Conservation (phyloP, 2,797 vertebrate species). For the Gobionotothen gibberifrons region DNA sequence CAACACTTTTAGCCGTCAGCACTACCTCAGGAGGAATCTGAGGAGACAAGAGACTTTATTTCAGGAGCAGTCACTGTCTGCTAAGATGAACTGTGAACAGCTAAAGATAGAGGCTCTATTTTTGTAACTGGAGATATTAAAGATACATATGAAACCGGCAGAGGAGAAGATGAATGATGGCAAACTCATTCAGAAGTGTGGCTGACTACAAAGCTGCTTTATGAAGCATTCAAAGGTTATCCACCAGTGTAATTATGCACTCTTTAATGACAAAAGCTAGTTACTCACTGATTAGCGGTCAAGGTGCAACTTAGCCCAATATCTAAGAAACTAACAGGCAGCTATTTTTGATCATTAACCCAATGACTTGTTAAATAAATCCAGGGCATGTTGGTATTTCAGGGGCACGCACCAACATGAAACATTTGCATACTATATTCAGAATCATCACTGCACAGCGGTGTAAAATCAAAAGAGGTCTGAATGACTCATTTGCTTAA, state of each 20-base stretch:
- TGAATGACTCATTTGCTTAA: constrained; percentile 54
- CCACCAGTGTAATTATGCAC: constrained; percentile 26
- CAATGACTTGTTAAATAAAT: constrained; percentile 30
- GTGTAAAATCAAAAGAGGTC: constrained; percentile 36
- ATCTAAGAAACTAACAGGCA: constrained; percentile 18
- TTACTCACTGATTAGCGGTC: constrained; percentile 31
- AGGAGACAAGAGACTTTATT: constrained; percentile 65
- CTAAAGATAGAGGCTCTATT: constrained; percentile 83
- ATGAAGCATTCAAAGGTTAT: constrained; percentile 55
- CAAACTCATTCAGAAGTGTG: constrained; percentile 48
- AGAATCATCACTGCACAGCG: constrained; percentile 1
- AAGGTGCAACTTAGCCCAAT: constrained; percentile 42
- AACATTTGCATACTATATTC: constrained; percentile 13
- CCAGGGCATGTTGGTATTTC: constrained; percentile 4
- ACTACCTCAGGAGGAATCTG: constrained; percentile 59
- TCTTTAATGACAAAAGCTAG: constrained; percentile 40
- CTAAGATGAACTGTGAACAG: constrained; percentile 75
- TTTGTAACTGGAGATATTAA: constrained; percentile 76
- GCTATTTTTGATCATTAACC: constrained; percentile 49
- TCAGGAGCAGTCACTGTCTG: constrained; percentile 72
- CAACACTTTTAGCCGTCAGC: constrained; percentile 58
- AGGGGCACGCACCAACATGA: constrained; percentile 5
- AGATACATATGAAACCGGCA: constrained; percentile 75
- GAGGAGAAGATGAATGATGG: constrained; percentile 62
- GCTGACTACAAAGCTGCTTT: constrained; percentile 32